Evolutionary conservation across 2,797 vertebrate genomes (phyloP), one percentile per base, ranked within the genome.

Genomic region (Dipus sagitta): DNA sequence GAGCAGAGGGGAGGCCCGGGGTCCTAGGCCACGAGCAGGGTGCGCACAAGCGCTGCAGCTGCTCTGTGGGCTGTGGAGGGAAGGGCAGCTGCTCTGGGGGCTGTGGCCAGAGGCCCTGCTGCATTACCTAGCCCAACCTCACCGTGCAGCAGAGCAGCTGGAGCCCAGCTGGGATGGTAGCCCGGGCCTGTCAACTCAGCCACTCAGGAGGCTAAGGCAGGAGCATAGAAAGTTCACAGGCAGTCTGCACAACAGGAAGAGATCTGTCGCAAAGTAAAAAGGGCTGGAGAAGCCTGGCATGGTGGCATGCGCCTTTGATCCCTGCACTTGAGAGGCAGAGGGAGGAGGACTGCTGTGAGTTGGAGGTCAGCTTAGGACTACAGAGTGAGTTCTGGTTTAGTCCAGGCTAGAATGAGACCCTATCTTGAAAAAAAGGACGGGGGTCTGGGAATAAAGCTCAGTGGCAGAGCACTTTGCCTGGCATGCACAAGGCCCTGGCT

Each of bases 21-120:
- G 15, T 34, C 67, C 54, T 0, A 0, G 67, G 26, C 28, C 3
- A 1, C 10, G 38, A 32, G 4, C 21, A 75, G 14, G 1, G 21
- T 18, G 2, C 23, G 17, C 62, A 4, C 34, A 17, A 11, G 7
- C 13, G 7, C 32, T 18, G 26, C 21, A 15, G 86, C 12, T 1
- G 8, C 5, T 8, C 20, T 23, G 47, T 32, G 64, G 13, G 8
- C 23, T 47, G 34, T 67, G 79, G 42, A 9, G 68, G n/a, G 34
- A 58, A 54, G 47, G 47, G 24, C 68, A 4, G 52, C 24, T 38
- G 47, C 7, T 52, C 81, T 70, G 13, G 21, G 20, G 4, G 42
- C 26, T 75, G 20, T 78, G 38, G 26, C 62, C 65, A 24, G 60
- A 65, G 62, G 14, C 72, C 21, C 0, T 28, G 72, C 74, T 26